Percentiles rank a stretch among this genome's conserved stretches.
Conservation (phyloP, 2,113 vertebrate genomes). For the Neogale vison region DNA sequence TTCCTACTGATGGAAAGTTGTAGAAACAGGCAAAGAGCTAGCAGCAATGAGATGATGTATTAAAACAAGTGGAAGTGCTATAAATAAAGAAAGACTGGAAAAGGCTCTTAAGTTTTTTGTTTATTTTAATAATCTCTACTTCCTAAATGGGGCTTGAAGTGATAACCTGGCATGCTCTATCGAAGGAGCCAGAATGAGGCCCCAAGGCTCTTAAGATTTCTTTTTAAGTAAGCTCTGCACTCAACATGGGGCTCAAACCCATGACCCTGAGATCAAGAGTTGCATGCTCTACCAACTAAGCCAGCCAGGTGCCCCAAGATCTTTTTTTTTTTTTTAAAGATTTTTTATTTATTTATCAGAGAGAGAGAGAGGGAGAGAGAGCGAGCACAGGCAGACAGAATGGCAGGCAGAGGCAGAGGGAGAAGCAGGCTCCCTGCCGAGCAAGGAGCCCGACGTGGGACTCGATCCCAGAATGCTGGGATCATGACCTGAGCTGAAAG, state of each 20-base stretch:
- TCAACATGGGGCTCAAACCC: not conserved
- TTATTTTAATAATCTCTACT: not conserved
- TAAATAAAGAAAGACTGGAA: not conserved
- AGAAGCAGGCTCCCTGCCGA: no score
- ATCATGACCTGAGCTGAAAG: no score
- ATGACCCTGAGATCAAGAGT: not conserved
- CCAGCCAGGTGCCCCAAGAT: not conserved
- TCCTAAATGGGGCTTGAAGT: not conserved
- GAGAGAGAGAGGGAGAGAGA: no score
- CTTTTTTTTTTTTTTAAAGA: not conserved
- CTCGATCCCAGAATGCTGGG: no score
- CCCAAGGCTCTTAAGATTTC: not conserved
- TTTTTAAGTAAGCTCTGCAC: not conserved
- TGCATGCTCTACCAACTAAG: not conserved
- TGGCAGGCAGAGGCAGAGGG: no score
- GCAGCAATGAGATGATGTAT: not conserved
- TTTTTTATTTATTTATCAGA: no score
- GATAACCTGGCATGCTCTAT: not conserved
- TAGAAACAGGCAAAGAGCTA: not conserved
- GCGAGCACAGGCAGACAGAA: no score
- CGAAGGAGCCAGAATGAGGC: not conserved
- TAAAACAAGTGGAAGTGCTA: conserved; percentile 18
- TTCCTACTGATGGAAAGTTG: not conserved
- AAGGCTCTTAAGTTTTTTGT: not conserved
- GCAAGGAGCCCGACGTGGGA: no score